A percentile compares a stretch with the other conserved stretches of the same genome.
These are phyloP conservation scores for Sweltsa coloradensis DNA, from an alignment of 1,140 invertebrate genomes.

Conservation along the genomic window DNA sequence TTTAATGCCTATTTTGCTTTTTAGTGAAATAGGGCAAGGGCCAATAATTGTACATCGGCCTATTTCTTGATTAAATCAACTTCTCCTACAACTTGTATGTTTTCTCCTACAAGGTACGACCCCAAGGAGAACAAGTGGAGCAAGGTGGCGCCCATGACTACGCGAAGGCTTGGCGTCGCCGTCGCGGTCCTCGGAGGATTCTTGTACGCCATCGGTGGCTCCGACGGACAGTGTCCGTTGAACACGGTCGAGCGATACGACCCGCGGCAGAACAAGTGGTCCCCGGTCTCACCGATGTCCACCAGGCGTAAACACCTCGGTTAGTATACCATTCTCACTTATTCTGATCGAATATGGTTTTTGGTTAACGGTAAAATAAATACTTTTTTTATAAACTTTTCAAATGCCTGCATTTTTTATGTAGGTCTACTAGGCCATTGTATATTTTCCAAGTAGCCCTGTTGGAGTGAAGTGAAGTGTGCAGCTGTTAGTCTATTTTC, in stretches of 20 bases:
- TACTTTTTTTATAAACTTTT: too few relatives aligned
- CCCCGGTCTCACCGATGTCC: slow-evolving; percentile 90
- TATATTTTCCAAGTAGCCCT: too few relatives aligned
- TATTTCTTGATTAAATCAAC: slow-evolving; percentile 12
- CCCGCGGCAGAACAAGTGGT: slow-evolving; percentile 83
- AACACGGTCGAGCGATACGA: slow-evolving; percentile 66
- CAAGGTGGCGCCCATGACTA: slow-evolving; percentile 95
- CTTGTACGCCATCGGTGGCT: slow-evolving; percentile 94
- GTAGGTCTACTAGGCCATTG: too few relatives aligned
- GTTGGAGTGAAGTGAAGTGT: too few relatives aligned
- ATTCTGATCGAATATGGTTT: too few relatives aligned
- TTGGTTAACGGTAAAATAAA: too few relatives aligned
- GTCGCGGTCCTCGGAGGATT: slow-evolving; percentile 92
- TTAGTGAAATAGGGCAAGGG: too few relatives aligned
- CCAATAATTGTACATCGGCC: too few relatives aligned
- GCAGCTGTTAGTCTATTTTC: too few relatives aligned
- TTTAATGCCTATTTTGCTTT: too few relatives aligned
- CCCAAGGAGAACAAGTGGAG: slow-evolving; percentile 96
- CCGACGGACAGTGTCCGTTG: slow-evolving; percentile 90
- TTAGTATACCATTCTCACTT: too few relatives aligned
- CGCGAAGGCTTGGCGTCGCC: slow-evolving; percentile 88
- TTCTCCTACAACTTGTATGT: slow-evolving; percentile 10
- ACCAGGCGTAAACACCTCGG: slow-evolving; percentile 95
- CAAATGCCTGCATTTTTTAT: too few relatives aligned
- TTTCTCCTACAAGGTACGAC: slow-evolving; percentile 59